Base-by-base conservation (phyloP, 2,888 invertebrate species). In the Loripinus fragilis region DNA sequence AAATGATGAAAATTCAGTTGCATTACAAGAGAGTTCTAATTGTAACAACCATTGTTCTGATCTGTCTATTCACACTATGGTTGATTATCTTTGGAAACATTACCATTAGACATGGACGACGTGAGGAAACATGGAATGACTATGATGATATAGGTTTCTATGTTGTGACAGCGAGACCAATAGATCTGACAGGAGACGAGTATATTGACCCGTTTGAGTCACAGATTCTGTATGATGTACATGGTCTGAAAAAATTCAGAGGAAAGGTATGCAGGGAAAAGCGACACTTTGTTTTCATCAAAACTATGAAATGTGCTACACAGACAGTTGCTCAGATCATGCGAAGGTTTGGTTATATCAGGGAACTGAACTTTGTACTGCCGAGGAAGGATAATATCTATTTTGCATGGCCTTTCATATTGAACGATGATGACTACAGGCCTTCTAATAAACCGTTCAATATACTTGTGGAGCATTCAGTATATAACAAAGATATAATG, bases 251-350 rank as follows among this genome's bases (percentile, higher is more conserved):
- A 30, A 78, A 71, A 28, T 66, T 76, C 7, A 60, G 50, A n/a
- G 74, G 67, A 30, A 66, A 73, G 8, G 33, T 28, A 8, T 84
- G 84, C 30, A 1, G 28, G 10, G 88, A 88, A 69, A 86, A 83
- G 70, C 66, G 60, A 25, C 90, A 92, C 78, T 82, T 92, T 73
- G 92, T 91, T 5, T 93, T 92, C 78, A 90, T 93, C 70, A 93
- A 93, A 77, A 89, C 91, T 71, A 92, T 92, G 88, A 93, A 93
- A 76, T 92, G 92, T 87, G 93, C 92, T 0, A 93, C 93, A 20
- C 88, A 90, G 72, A 92, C 93, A 2, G 73, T 93, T 68, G 88
- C 86, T 0, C 86, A 89, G 8, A 86, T 92, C 10, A 82, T 93
- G n/a, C 84, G 90, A 15, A 83, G 92, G 8, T 93, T 90, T 85